phyloP scores from a whole-genome alignment of 1,140 invertebrate genomes.

The Parasteatoda tepidariorum region DNA sequence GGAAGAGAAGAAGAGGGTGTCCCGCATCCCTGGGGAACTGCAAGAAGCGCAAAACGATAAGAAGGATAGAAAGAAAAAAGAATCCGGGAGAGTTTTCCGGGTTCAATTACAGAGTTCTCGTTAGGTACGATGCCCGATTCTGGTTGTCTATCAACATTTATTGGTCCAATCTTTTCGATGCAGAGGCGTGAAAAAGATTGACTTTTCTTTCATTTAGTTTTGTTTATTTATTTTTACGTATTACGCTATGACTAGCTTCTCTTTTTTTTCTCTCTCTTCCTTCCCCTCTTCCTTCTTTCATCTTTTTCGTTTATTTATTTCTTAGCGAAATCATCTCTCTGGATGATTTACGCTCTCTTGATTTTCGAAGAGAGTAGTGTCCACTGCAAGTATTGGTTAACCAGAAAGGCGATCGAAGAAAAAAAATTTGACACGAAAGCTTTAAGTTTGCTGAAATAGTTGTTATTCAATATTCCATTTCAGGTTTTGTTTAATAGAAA shows the following conservation, averaged over 20 bases:
- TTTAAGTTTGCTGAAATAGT: too few relatives aligned
- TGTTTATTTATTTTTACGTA: background rate
- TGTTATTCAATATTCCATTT: too few relatives aligned
- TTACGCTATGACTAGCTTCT: background rate
- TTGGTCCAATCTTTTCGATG: slow-evolving; percentile 33
- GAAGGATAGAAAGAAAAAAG: background rate
- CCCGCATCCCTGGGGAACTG: slow-evolving; percentile 10
- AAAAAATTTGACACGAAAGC: too few relatives aligned
- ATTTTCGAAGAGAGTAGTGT: background rate
- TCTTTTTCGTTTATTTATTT: background rate
- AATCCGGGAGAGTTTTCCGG: background rate
- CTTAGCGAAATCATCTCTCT: background rate
- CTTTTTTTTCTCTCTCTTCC: background rate
- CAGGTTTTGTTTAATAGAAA: too few relatives aligned
- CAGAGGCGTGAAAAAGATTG: slow-evolving; percentile 35
- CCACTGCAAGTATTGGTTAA: background rate
- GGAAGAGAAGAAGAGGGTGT: background rate
- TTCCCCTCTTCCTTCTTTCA: background rate
- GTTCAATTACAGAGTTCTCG: slow-evolving; percentile 47
- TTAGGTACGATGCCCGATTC: slow-evolving; percentile 7
- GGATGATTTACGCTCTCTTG: background rate
- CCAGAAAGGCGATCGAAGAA: too few relatives aligned
- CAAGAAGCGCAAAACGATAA: slow-evolving; percentile 25
- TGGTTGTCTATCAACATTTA: slow-evolving; percentile 51
- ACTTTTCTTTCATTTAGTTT: background rate